phyloP scores from a whole-genome alignment of 2,888 invertebrate species.

The Diploptera punctata region DNA sequence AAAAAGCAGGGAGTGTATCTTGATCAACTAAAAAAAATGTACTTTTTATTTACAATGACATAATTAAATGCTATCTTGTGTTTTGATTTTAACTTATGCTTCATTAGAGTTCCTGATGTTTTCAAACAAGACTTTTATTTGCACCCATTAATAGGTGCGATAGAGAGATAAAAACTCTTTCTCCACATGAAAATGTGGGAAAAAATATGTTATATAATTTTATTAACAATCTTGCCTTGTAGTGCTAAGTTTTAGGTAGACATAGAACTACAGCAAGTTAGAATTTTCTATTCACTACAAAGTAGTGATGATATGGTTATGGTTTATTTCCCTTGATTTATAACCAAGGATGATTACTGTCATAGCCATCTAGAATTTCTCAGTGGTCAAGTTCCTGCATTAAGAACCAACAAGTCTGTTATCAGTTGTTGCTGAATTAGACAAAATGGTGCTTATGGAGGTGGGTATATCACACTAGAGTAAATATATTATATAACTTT shows the following conservation, averaged over 20 bases:
- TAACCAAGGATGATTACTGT: not conserved
- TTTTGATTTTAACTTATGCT: too few relatives aligned
- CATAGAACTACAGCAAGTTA: conserved; percentile 33
- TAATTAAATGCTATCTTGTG: too few relatives aligned
- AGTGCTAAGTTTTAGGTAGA: conserved; percentile 29
- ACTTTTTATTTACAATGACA: too few relatives aligned
- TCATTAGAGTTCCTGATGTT: not conserved
- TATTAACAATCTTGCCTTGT: conserved; percentile 25
- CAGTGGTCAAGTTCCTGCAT: conserved; percentile 20
- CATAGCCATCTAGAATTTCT: conserved; percentile 11
- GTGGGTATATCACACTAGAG: too few relatives aligned
- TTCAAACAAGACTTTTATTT: not conserved
- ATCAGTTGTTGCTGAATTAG: not conserved
- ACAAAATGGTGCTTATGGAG: not conserved
- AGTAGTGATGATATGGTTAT: conserved; percentile 24
- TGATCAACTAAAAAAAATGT: too few relatives aligned
- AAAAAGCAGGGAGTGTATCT: too few relatives aligned
- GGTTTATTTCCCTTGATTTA: not conserved
- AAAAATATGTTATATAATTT: conserved; percentile 13
- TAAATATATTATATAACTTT: too few relatives aligned
- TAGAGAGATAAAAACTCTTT: not conserved
- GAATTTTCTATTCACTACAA: conserved; percentile 30
- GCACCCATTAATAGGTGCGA: not conserved
- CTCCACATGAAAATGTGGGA: not conserved
- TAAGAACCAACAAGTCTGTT: not conserved